A percentile compares a stretch with the other conserved stretches of the same genome.
These are phyloP conservation scores for Sarotherodon lohbergeri DNA, from an alignment of 2,113 vertebrate species.

Conservation along the genomic window DNA sequence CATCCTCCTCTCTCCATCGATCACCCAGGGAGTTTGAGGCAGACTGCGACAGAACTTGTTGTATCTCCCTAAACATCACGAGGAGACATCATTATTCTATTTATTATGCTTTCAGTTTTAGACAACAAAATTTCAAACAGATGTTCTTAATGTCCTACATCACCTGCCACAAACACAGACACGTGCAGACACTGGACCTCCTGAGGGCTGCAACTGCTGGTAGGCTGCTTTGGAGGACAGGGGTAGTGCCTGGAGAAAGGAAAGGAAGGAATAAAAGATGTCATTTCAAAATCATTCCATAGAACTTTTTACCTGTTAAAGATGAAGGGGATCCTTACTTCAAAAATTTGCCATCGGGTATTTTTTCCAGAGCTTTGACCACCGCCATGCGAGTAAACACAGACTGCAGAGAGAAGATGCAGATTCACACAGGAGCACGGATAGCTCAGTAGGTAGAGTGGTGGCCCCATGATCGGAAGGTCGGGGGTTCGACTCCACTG, in stretches of 20 bases:
- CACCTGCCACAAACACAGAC: conserved; percentile 92
- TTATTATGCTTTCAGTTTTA: background rate
- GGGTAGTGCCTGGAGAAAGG: conserved; percentile 61
- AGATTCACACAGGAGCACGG: background rate
- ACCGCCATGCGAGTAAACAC: conserved; percentile 98
- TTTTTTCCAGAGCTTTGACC: conserved; percentile 91
- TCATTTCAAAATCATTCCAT: background rate
- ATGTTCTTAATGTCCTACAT: background rate
- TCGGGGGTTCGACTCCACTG: rapidly evolving
- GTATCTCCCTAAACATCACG: conserved; percentile 80
- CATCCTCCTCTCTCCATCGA: conserved; percentile 92
- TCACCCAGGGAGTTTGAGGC: conserved; percentile 97
- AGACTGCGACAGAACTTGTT: conserved; percentile 95
- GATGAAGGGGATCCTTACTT: conserved; percentile 66
- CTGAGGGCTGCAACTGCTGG: conserved; percentile 71
- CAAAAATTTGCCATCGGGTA: conserved; percentile 83
- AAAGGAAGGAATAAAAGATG: background rate
- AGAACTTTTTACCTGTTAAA: background rate
- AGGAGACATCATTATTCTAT: background rate
- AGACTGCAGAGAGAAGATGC: conserved; percentile 71
- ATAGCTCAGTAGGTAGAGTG: background rate
- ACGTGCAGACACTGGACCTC: conserved; percentile 85
- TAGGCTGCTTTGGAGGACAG: conserved; percentile 76
- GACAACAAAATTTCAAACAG: background rate
- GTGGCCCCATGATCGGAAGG: rapidly evolving